Conservation (phyloP, 2,888 invertebrate genomes). For the Pachydiplax longipennis region DNA sequence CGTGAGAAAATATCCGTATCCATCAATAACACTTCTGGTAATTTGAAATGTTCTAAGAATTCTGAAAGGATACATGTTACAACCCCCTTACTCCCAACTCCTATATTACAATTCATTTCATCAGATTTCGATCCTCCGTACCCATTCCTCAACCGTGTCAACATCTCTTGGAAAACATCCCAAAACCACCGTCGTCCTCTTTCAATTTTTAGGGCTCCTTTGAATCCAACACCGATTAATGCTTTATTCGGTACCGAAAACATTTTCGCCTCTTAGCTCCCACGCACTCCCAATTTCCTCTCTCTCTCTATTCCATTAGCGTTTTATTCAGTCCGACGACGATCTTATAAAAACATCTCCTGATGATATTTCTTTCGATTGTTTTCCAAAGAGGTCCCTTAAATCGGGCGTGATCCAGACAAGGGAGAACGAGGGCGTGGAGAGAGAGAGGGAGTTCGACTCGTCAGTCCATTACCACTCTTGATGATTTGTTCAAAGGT, state of each 20-base stretch:
- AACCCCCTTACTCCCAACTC: too few relatives aligned
- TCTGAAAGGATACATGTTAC: too few relatives aligned
- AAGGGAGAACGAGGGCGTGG: neutral
- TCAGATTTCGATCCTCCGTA: too few relatives aligned
- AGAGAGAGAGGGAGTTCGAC: neutral
- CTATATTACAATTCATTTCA: too few relatives aligned
- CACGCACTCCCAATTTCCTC: neutral
- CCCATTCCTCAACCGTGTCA: neutral
- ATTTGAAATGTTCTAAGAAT: neutral
- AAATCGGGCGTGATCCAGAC: neutral
- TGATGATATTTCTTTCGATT: neutral
- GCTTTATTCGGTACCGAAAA: slow-evolving; percentile 26
- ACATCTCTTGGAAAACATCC: slow-evolving; percentile 6
- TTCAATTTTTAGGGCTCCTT: neutral
- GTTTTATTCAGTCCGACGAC: neutral
- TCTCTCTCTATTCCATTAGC: neutral
- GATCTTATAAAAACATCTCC: neutral
- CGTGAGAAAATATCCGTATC: neutral
- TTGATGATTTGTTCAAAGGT: neutral
- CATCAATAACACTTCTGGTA: neutral
- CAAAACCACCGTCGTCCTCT: neutral
- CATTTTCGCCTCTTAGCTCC: slow-evolving; percentile 11
- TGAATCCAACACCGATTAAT: slow-evolving; percentile 15
- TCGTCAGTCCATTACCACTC: neutral
- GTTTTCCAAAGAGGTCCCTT: neutral